Base-by-base conservation (phyloP, 2,888 invertebrate species). In the Zele albiditarsus region DNA sequence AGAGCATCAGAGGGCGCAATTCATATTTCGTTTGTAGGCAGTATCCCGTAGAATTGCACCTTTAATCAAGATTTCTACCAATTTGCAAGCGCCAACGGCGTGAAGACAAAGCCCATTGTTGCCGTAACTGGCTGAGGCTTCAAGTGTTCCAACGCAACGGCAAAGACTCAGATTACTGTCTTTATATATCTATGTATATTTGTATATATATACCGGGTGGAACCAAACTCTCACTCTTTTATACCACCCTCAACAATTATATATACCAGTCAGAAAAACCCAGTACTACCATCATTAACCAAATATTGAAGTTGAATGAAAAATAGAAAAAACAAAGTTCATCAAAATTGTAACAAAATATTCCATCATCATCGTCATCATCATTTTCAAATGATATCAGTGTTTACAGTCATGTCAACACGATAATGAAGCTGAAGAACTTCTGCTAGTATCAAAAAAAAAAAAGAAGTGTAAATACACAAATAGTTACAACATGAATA, bases 51-150 rank as follows among this genome's bases (percentile, higher is more conserved):
- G 80, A 88, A 89, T 87, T 87, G 87, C 88, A 88, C 88, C 88
- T 89, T 89, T 89, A 89, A 89, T 89, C 89, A 89, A 89, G 88
- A 89, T 89, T 89, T 89, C 88, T 89, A 88, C 88, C 88, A 89
- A 89, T 89, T 89, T 89, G 88, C 84, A 85, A 88, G 86, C 83
- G 88, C 87, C 87, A 87, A 86, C 88, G 87, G 87, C 85, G 87
- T 86, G 86, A 89, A 89, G 88, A 89, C 89, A 89, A 89, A 89
- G 89, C 86, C 89, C 84, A 88, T 89, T 89, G 89, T 89, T 88
- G 87, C 86, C 87, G 88, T 88, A 88, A 89, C 89, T 89, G 88
- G 89, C 88, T 88, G 88, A 71, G 85, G 86, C 82, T 89, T 88
- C 88, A 89, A 89, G 88, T 88, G 88, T 85, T 88, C 87, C 86